Evolutionary conservation across 2,113 vertebrate genomes (phyloP).

Genomic region (Cryptomyrus ogoouensis): DNA sequence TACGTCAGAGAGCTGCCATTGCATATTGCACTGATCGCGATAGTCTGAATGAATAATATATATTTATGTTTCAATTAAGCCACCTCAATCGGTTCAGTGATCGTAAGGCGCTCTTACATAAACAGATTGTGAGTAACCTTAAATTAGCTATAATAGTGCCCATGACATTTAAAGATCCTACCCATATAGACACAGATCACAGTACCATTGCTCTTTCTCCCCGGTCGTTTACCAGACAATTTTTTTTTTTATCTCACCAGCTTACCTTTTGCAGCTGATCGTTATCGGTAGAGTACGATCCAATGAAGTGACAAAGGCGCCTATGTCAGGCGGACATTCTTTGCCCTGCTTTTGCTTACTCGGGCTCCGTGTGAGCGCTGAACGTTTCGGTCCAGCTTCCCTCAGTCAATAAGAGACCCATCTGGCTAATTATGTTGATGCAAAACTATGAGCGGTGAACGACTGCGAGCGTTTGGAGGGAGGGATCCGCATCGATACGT

Average conservation of each 20-base stretch:
- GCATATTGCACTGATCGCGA: neutral
- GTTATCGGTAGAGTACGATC: neutral
- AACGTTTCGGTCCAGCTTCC: conserved; percentile 16
- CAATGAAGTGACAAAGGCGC: conserved; percentile 1
- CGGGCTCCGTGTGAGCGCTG: conserved; percentile 6
- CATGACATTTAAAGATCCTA: neutral
- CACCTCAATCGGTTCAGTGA: neutral
- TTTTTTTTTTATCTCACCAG: neutral
- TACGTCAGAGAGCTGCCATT: neutral
- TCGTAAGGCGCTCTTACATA: neutral
- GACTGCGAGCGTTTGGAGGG: conserved; percentile 32
- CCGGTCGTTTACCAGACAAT: neutral
- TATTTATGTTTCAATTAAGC: neutral
- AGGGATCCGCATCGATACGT: conserved; percentile 19
- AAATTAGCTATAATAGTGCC: neutral
- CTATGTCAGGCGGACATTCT: neutral
- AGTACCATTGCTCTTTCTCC: neutral
- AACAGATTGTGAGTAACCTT: neutral
- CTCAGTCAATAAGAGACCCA: conserved; percentile 35
- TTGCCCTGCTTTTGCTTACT: conserved; percentile 10
- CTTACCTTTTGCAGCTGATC: conserved; percentile 18
- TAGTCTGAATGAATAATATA: neutral
- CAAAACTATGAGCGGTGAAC: conserved; percentile 31
- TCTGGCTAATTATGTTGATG: conserved; percentile 53
- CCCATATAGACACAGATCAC: neutral